Conservation (phyloP, 2,113 vertebrate species). For the Carlito syrichta region DNA sequence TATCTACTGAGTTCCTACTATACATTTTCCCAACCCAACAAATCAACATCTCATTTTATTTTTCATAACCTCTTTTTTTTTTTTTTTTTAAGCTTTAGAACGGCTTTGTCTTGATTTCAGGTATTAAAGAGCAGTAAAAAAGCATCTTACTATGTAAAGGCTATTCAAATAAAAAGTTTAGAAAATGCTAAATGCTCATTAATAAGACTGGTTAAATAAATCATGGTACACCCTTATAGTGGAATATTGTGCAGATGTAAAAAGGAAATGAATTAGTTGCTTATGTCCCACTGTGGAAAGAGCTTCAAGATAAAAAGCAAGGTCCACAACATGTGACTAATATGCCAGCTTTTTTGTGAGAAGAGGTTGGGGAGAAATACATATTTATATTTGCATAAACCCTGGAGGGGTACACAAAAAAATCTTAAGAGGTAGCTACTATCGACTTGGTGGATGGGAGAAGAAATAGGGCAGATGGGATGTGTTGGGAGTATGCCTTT, state of each 20-base stretch:
- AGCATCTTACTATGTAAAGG: constrained; percentile 14
- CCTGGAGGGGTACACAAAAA: neutral
- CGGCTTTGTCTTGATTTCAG: neutral
- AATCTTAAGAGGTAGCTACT: neutral
- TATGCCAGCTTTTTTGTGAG: neutral
- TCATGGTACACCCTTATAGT: neutral
- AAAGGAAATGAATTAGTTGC: neutral
- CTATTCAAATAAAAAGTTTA: neutral
- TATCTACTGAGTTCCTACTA: neutral
- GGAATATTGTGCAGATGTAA: neutral
- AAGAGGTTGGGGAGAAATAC: neutral
- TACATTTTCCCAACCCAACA: neutral
- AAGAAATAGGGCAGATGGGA: neutral
- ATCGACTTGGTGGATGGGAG: neutral
- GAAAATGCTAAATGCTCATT: neutral
- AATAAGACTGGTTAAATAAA: neutral
- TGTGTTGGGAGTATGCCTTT: neutral
- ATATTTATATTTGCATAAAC: constrained; percentile 1
- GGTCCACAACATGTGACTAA: neutral
- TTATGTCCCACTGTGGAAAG: neutral
- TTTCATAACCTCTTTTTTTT: neutral
- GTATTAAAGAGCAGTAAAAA: neutral
- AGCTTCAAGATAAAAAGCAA: neutral
- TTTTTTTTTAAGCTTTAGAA: neutral
- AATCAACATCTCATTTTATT: neutral